Evolutionary conservation across 2,113 vertebrate species (phyloP).

Genomic region (Aythya baeri): DNA sequence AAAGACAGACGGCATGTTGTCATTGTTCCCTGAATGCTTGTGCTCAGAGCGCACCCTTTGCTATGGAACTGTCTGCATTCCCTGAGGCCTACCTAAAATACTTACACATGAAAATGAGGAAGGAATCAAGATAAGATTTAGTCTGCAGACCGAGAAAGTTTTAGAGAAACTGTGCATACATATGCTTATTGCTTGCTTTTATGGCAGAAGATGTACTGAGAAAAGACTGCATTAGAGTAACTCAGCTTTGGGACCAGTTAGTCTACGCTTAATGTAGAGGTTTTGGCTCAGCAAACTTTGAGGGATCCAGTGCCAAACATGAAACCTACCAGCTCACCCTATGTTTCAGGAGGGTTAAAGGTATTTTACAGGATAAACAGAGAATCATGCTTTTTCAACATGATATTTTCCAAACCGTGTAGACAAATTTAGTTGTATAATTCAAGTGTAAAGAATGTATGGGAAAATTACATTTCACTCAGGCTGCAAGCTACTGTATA

Average conservation of each 20-base stretch:
- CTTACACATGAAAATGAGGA: neutral
- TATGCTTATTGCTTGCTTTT: neutral
- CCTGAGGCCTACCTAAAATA: neutral
- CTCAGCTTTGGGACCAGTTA: neutral
- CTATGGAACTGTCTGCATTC: neutral
- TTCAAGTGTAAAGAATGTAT: neutral
- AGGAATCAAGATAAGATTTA: neutral
- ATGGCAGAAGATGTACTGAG: neutral
- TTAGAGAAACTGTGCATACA: fast-evolving
- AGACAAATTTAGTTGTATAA: neutral
- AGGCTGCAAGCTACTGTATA: neutral
- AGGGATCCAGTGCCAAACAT: neutral
- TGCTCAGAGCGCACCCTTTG: neutral
- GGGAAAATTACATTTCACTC: constrained; percentile 44
- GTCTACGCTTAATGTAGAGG: neutral
- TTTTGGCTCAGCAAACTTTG: neutral
- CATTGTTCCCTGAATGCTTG: neutral
- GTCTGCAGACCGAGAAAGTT: neutral
- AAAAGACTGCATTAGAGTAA: neutral
- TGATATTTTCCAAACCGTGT: neutral
- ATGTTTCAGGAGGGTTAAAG: neutral
- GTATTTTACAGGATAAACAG: constrained; percentile 33
- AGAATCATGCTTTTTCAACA: constrained; percentile 37
- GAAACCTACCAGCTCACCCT: neutral
- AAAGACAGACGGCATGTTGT: neutral